A percentile compares a stretch with the other conserved stretches of the same genome.
phyloP scores from a whole-genome alignment of 2,113 vertebrate genomes.

The Bolborhynchus lineola region DNA sequence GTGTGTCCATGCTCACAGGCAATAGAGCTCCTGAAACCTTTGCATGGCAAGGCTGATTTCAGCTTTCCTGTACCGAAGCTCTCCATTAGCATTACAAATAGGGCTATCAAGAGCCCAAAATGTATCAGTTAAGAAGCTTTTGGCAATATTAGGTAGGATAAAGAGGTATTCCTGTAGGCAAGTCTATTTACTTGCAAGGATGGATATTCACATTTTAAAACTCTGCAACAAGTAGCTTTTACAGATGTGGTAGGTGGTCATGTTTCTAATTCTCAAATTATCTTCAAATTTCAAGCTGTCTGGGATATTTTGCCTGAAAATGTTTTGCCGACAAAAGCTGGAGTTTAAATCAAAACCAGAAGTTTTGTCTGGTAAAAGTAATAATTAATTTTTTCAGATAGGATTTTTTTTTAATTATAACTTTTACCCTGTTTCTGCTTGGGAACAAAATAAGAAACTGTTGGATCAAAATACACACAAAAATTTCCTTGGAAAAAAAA shows the following conservation, averaged over 20 bases:
- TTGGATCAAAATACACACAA: neutral
- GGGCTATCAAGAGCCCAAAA: neutral
- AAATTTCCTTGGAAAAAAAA: neutral
- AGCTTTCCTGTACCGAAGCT: neutral
- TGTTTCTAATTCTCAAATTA: conserved; percentile 16
- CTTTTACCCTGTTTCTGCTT: neutral
- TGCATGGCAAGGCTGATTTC: neutral
- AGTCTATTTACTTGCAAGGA: neutral
- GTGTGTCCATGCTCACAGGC: neutral
- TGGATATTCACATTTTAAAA: neutral
- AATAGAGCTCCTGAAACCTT: neutral
- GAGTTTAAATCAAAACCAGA: neutral
- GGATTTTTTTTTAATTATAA: neutral
- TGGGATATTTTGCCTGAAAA: conserved; percentile 1
- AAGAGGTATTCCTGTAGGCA: neutral
- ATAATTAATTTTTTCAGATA: neutral
- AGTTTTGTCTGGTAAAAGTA: neutral
- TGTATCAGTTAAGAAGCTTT: neutral
- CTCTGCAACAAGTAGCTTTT: neutral
- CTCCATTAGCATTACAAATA: neutral
- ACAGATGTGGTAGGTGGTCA: neutral
- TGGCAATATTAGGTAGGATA: neutral
- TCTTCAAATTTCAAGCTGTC: conserved; percentile 21
- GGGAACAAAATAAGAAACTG: neutral
- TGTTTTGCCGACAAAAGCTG: neutral